Conservation (phyloP, 2,888 invertebrate genomes). For the Macrosiphum euphorbiae region DNA sequence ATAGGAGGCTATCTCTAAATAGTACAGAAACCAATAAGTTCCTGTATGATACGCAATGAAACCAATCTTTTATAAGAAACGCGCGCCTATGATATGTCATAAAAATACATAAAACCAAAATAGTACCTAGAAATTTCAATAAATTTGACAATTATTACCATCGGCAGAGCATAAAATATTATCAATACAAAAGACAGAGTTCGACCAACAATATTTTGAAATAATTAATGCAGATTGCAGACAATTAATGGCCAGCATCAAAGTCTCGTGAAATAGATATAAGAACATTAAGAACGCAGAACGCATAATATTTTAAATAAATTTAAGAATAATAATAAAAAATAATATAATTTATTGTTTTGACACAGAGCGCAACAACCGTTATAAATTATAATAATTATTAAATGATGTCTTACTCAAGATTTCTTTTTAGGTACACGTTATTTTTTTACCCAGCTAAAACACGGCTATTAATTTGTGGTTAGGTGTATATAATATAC, state of each 20-base stretch:
- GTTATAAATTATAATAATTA: slow-evolving; percentile 55
- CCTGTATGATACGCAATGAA: background rate
- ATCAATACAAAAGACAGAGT: background rate
- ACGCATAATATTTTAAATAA: background rate
- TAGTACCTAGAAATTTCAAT: background rate
- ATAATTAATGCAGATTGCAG: background rate
- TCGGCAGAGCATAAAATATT: background rate
- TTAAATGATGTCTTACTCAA: slow-evolving; percentile 36
- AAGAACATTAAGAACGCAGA: background rate
- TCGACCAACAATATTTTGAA: background rate
- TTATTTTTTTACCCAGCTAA: slow-evolving; percentile 19
- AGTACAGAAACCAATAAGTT: background rate
- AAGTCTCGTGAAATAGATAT: slow-evolving; percentile 18
- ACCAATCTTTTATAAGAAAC: background rate
- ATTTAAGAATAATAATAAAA: slow-evolving; percentile 6
- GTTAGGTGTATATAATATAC: slow-evolving; percentile 40
- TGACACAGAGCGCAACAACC: slow-evolving; percentile 40
- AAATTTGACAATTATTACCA: background rate
- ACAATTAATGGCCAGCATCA: background rate
- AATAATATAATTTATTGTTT: slow-evolving; percentile 47
- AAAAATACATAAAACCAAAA: background rate
- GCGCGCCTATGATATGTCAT: background rate
- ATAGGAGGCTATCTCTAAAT: background rate
- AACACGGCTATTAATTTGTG: slow-evolving; percentile 53
- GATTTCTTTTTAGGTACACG: slow-evolving; percentile 34